Evolutionary conservation across 2,888 invertebrate species (phyloP).

Genomic region (Platypus cylindrus): DNA sequence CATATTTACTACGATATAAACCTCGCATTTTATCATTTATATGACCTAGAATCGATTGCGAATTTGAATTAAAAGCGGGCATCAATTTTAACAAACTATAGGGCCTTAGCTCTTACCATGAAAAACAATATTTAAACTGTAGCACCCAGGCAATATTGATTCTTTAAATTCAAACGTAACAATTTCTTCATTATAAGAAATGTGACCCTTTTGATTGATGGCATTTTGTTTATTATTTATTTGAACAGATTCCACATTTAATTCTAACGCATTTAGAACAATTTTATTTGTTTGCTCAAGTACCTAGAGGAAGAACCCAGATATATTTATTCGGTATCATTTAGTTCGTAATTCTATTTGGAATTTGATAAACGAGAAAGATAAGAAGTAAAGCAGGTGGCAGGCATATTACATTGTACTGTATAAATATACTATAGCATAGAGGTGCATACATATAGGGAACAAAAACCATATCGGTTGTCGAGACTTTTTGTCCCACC

Average conservation of each 20-base stretch:
- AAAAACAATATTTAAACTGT: constrained; percentile 55
- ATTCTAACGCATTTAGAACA: constrained; percentile 64
- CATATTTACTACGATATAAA: constrained; percentile 85
- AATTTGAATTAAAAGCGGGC: background rate
- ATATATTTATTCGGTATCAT: too few species aligned
- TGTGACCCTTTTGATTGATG: constrained; percentile 29
- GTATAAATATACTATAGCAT: too few species aligned
- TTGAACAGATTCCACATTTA: constrained; percentile 52
- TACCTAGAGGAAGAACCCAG: constrained; percentile 46
- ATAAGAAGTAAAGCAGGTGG: too few species aligned
- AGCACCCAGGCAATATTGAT: constrained; percentile 43
- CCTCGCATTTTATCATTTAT: constrained; percentile 91
- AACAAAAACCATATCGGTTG: too few species aligned
- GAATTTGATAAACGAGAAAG: too few species aligned
- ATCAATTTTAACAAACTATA: background rate
- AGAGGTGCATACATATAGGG: too few species aligned
- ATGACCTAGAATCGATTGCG: constrained; percentile 47
- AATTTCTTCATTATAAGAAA: constrained; percentile 51
- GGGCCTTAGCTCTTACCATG: constrained; percentile 45
- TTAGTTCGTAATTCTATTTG: too few species aligned
- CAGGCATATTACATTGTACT: too few species aligned
- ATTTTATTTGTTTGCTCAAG: constrained; percentile 51
- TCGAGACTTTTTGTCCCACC: too few species aligned
- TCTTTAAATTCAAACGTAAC: constrained; percentile 52
- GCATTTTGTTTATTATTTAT: constrained; percentile 38